Evolutionary conservation across 2,797 vertebrate genomes (phyloP).

Genomic region (Helarctos malayanus): DNA sequence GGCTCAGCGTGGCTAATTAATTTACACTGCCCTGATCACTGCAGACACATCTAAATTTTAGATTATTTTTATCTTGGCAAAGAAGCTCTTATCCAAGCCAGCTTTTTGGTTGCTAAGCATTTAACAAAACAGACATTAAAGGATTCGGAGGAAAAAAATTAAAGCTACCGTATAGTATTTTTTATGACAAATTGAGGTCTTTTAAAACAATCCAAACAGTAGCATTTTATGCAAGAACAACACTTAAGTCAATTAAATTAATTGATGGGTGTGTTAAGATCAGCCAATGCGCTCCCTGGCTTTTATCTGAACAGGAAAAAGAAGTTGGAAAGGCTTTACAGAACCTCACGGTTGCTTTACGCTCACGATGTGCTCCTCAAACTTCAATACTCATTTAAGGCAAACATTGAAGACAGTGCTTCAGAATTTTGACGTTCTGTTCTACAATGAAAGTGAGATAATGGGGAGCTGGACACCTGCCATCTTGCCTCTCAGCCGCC

Average conservation of each 20-base stretch:
- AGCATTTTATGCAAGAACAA: conserved; percentile 80
- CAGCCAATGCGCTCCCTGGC: conserved; percentile 76
- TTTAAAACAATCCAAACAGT: conserved; percentile 81
- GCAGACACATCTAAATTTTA: conserved; percentile 82
- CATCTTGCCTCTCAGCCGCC: background rate
- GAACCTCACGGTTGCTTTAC: conserved; percentile 36
- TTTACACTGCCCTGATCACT: conserved; percentile 69
- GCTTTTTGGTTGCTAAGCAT: conserved; percentile 69
- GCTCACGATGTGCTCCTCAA: conserved; percentile 1
- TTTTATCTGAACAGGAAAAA: conserved; percentile 79
- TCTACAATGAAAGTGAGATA: background rate
- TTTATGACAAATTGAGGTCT: conserved; percentile 79
- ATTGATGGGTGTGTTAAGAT: conserved; percentile 84
- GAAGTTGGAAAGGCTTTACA: conserved; percentile 44
- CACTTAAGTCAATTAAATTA: conserved; percentile 83
- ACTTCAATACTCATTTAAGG: conserved; percentile 49
- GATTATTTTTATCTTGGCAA: conserved; percentile 79
- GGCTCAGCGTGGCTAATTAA: conserved; percentile 80
- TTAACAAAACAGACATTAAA: conserved; percentile 78
- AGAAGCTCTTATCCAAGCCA: conserved; percentile 66
- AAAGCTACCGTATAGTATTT: conserved; percentile 63
- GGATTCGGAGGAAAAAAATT: conserved; percentile 59
- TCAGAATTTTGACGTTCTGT: background rate
- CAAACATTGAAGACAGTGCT: background rate
- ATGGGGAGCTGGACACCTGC: background rate